These are phyloP conservation scores for Chrysomallon squamiferum DNA, from an alignment of 1,140 invertebrate species.

Conservation along the genomic window DNA sequence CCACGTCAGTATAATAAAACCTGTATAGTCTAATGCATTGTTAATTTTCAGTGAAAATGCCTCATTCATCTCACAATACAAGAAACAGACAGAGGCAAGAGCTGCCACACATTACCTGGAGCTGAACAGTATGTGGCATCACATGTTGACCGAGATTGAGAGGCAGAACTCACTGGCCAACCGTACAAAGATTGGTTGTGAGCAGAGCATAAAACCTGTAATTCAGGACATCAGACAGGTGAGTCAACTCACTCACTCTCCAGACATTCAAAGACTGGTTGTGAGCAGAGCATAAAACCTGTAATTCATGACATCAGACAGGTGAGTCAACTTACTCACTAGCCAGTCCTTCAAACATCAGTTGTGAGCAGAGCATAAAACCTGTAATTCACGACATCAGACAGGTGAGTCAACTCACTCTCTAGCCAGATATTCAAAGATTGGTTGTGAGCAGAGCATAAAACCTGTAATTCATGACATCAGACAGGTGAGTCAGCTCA, in stretches of 20 bases:
- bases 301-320: slow-evolving; percentile 35
- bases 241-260: slow-evolving; percentile 19
- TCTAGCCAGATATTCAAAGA: too few relatives aligned
- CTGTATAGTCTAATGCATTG: too few relatives aligned
- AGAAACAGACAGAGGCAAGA: slow-evolving; percentile 34
- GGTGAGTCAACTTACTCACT: too few relatives aligned
- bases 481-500: too few relatives aligned
- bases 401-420: too few relatives aligned
- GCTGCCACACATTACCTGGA: slow-evolving; percentile 35
- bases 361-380: neutral
- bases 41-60: slow-evolving; percentile 29
- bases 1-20: too few relatives aligned
- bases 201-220: slow-evolving; percentile 33
- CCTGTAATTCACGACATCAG: too few relatives aligned
- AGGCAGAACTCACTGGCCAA: slow-evolving; percentile 33
- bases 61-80: slow-evolving; percentile 38
- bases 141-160: slow-evolving; percentile 33
- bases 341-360: too few relatives aligned
- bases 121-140: slow-evolving; percentile 34
- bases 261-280: slow-evolving; percentile 25
- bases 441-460: too few relatives aligned
- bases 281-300: slow-evolving; percentile 35
- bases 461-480: too few relatives aligned
- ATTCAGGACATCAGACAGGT: slow-evolving; percentile 39
- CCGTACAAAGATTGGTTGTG: slow-evolving; percentile 28